Evolutionary conservation across 1,140 invertebrate species (phyloP), one percentile per base, ranked within the genome.

Genomic region (Apocrypta bakeri): DNA sequence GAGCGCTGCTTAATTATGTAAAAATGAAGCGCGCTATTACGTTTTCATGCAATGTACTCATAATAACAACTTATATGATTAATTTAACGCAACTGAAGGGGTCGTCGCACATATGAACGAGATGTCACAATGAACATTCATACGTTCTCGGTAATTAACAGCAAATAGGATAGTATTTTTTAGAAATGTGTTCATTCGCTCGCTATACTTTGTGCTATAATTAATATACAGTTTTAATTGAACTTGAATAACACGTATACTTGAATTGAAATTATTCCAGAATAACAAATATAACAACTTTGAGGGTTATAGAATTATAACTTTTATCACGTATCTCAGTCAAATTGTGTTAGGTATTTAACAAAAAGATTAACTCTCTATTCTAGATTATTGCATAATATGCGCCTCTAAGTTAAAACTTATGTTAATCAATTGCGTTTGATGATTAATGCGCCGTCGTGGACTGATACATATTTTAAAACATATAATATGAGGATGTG

Each of bases 221-320:
- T 76, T 9, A 76, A 76, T n/a, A n/a, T 76, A 64, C 74, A 76
- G 76, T 78, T 66, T 78, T 79, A 72, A 72, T 79, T 56, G 78
- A 40, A 40, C 40, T 66, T 69, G 68, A 42, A 79, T 29, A 24
- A 69, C 68, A 37, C 42, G 25, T 68, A 75, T 29, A 68, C 63
- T 66, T 56, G 61, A 79, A 72, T 79, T 79, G 24, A 79, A 79
- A 79, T 79, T 72, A 72, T 79, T n/a, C 71, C 68, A 21, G 40
- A 48, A 71, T n/a, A 31, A 27, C 37, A 40, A 33, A 61, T 79
- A 61, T 2, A 37, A 69, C n/a, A 37, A 9, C 33, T 4, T 27
- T 33, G 11, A 1, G 48, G 56, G 68, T 72, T 71, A 71, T 79
- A 48, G 12, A 69, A 79, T 69, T 69, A 48, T 42, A 68, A 68